Evolutionary conservation across 2,797 vertebrate species (phyloP), one percentile per base, ranked within the genome.

Genomic region (Channallabes apus): DNA sequence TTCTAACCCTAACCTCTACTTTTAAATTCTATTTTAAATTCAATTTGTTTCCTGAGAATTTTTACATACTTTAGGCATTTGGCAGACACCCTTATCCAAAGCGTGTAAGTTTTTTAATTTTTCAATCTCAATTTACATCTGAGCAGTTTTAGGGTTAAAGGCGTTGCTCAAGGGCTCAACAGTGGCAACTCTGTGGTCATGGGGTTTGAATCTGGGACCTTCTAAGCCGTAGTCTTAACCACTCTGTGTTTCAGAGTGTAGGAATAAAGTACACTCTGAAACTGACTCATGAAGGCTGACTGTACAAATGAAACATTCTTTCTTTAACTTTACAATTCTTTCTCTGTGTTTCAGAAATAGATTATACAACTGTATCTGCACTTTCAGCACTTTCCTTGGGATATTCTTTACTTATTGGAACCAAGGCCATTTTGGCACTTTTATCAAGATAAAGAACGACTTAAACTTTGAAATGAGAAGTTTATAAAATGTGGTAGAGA

Each of bases 401-500:
- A 2, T 51, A 54, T 14, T 69, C 8, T 59, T 56, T 35, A 32
- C 51, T 41, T 24, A 59, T 46, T 83, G 71, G 14, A 68, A 59
- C n/a, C 73, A 41, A 41, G 58, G 20, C 32, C 20, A 32, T 78
- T 78, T 79, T 56, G 54, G 9, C n/a, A 67, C 5, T 58, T 51
- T 73, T 77, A 56, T 65, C 65, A 58, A 12, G 15, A 35, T 78
- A 38, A 38, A 41, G 12, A n/a, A 38, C 17, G 32, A 35, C 54
- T 78, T 79, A 59, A 69, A 69, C 38, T 71, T 35, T 62, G 64
- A 51, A 54, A 1, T 32, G 59, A 51, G 38, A 80, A 46, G 38
- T 9, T 41, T 80, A 41, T 80, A 54, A 54, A 85, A 59, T 24
- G 58, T 27, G 22, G 71, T 76, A 58, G 54, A 54, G 27, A 56